These are phyloP conservation scores for Pantherophis alleghaniensis DNA, from an alignment of 2,797 vertebrate species.

Conservation along the genomic window DNA sequence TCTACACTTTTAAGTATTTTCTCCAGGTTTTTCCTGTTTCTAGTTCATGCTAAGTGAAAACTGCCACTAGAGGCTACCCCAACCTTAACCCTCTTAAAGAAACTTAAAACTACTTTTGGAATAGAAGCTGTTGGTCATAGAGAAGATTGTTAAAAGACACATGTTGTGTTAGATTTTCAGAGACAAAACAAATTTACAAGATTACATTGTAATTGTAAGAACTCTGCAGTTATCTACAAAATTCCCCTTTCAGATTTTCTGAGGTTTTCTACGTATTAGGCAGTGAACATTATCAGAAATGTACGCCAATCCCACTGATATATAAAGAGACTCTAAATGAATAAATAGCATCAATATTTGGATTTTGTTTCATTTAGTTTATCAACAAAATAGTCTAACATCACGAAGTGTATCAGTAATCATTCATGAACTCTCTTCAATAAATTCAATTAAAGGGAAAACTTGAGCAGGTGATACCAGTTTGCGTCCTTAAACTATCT, in stretches of 20 bases:
- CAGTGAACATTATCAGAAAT: not conserved
- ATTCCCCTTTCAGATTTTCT: not conserved
- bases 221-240: not conserved
- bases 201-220: not conserved
- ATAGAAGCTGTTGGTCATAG: not conserved
- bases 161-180: not conserved
- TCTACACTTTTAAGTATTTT: not conserved
- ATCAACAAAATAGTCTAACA: not conserved
- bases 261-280: not conserved
- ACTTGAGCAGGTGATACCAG: not conserved
- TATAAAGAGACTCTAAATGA: not conserved
- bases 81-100: not conserved
- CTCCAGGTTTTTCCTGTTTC: not conserved
- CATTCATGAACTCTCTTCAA: not conserved
- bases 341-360: not conserved
- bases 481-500: not conserved
- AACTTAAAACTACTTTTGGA: not conserved
- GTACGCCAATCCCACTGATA: not conserved
- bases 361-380: not conserved
- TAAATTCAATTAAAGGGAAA: not conserved
- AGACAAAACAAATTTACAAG: not conserved
- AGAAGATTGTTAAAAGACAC: not conserved
- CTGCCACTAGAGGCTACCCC: conserved; percentile 3
- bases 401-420: not conserved
- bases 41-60: not conserved